Percentiles rank a stretch among this genome's conserved stretches.
These are phyloP conservation scores for Orientallactaga bullata DNA, from an alignment of 2,113 vertebrate genomes.

Conservation along the genomic window DNA sequence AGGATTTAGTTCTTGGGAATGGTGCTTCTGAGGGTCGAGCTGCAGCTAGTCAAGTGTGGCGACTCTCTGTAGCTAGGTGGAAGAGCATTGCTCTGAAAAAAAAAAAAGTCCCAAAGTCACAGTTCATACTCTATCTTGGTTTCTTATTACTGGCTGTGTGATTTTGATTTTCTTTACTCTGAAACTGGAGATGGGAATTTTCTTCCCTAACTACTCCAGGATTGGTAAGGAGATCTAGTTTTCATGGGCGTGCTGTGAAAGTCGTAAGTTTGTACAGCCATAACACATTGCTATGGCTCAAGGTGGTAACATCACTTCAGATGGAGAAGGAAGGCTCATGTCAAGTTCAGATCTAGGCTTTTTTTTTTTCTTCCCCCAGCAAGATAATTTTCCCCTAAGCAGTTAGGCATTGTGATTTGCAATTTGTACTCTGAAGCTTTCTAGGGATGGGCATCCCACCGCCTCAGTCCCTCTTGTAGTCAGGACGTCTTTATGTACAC, in stretches of 20 bases:
- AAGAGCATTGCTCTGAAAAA: neutral
- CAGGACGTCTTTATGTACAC: neutral
- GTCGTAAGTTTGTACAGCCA: neutral
- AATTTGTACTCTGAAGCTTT: neutral
- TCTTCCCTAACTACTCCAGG: neutral
- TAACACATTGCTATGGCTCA: neutral
- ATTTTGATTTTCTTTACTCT: neutral
- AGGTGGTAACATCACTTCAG: neutral
- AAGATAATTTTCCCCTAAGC: neutral
- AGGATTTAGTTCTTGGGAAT: neutral
- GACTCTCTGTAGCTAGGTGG: neutral
- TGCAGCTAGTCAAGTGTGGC: neutral
- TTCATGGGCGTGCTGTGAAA: conserved; percentile 1
- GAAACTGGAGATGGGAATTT: neutral
- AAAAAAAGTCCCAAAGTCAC: neutral
- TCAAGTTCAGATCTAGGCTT: neutral
- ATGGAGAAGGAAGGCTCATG: neutral
- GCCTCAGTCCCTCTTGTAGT: neutral
- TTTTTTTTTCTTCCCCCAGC: neutral
- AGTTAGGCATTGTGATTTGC: neutral
- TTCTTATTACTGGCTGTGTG: neutral
- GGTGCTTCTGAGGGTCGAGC: conserved; percentile 20
- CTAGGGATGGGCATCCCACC: neutral
- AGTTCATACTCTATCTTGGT: neutral
- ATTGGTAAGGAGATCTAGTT: neutral